Conservation (phyloP, 2,113 vertebrate genomes). For the Siniperca knerii region DNA sequence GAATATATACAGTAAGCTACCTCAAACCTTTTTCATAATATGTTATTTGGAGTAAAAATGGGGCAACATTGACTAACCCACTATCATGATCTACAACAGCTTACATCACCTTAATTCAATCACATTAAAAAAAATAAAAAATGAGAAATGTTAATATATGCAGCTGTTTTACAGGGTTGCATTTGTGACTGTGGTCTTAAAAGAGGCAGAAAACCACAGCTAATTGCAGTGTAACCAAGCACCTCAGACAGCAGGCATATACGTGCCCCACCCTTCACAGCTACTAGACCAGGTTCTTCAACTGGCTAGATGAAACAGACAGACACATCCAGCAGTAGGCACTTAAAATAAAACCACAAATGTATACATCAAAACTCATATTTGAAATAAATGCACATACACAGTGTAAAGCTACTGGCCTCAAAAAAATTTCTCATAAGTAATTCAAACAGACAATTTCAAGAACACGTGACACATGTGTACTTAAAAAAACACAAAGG, state of each 20-base stretch:
- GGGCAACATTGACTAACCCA: background rate
- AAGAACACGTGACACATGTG: slow-evolving; percentile 22
- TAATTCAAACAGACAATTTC: slow-evolving; percentile 28
- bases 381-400: slow-evolving; percentile 6
- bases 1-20: background rate
- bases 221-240: slow-evolving; percentile 65
- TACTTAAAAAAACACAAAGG: slow-evolving; percentile 56
- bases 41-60: background rate
- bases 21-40: background rate
- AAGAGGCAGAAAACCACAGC: slow-evolving; percentile 42
- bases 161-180: slow-evolving; percentile 4
- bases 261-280: slow-evolving; percentile 47
- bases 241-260: slow-evolving; percentile 46
- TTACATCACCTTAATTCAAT: background rate
- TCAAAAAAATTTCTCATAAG: background rate
- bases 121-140: slow-evolving; percentile 1
- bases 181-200: slow-evolving; percentile 22
- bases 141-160: background rate
- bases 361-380: background rate
- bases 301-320: slow-evolving; percentile 23
- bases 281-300: slow-evolving; percentile 10
- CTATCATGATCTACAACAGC: background rate
- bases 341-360: slow-evolving; percentile 44
- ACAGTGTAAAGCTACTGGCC: background rate
- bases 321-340: slow-evolving; percentile 20